phyloP scores from a whole-genome alignment of 2,797 vertebrate genomes.

The Clarias platycephalus region DNA sequence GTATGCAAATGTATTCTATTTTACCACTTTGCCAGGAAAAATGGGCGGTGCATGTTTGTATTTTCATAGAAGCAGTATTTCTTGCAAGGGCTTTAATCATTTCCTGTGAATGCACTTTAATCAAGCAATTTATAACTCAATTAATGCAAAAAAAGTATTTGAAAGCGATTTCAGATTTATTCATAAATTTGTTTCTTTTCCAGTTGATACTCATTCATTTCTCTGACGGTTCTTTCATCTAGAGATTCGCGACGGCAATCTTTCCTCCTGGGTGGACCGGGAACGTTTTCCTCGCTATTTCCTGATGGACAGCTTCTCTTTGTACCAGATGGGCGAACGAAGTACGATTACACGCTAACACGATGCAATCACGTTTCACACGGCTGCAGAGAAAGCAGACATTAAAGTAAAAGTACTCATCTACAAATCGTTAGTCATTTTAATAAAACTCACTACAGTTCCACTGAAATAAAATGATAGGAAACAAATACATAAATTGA shows the following conservation, averaged over 20 bases:
- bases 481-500: background rate
- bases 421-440: background rate
- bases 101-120: background rate
- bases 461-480: background rate
- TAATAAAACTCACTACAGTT: background rate
- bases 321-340: conserved; percentile 92
- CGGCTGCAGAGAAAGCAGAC: background rate
- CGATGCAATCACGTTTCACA: background rate
- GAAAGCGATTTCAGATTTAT: background rate
- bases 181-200: background rate
- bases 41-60: background rate
- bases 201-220: background rate
- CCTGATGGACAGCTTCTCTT: conserved; percentile 83
- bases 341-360: conserved; percentile 68
- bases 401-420: background rate
- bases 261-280: conserved; percentile 86
- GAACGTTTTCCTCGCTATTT: conserved; percentile 87
- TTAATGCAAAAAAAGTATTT: background rate
- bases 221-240: conserved; percentile 6
- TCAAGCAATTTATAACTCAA: background rate
- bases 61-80: background rate
- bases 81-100: background rate
- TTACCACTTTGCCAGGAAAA: background rate
- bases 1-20: background rate
- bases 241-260: conserved; percentile 85